Percentiles rank a stretch among this genome's conserved stretches.
These are phyloP conservation scores for Phenganax stokvisi DNA, from an alignment of 92 coral and sea anemone species.

Conservation along the genomic window DNA sequence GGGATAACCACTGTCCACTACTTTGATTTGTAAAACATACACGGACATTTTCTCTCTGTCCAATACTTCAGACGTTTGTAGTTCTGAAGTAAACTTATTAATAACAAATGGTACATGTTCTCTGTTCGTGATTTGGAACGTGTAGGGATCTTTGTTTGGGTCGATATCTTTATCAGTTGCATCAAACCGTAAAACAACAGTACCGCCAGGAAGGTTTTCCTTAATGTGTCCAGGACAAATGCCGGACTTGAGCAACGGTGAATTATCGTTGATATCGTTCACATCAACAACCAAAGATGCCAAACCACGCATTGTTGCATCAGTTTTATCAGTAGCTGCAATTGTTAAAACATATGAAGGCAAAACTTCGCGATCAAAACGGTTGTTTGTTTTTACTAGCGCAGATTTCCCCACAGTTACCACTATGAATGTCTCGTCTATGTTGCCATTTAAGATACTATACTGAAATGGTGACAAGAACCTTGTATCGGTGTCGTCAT, in stretches of 20 bases:
- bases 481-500: conserved; percentile 61
- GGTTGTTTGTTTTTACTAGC: conserved; percentile 51
- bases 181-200: conserved; percentile 57
- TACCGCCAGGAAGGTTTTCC: conserved; percentile 65
- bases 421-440: conserved; percentile 54
- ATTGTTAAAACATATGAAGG: conserved; percentile 63
- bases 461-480: conserved; percentile 47
- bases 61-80: conserved; percentile 58
- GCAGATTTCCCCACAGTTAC: conserved; percentile 51
- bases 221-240: conserved; percentile 58
- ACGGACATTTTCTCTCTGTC: conserved; percentile 62
- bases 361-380: conserved; percentile 69
- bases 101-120: conserved; percentile 67
- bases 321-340: conserved; percentile 73
- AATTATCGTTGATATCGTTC: conserved; percentile 80
- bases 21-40: conserved; percentile 56
- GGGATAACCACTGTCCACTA: conserved; percentile 70
- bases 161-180: conserved; percentile 69
- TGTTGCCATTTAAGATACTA: conserved; percentile 62
- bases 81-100: conserved; percentile 48
- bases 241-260: conserved; percentile 59
- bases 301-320: conserved; percentile 73
- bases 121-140: conserved; percentile 55
- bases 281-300: conserved; percentile 64
- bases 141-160: conserved; percentile 83